phyloP scores from a whole-genome alignment of 2,888 invertebrate species.

The Coenonympha arcania region DNA sequence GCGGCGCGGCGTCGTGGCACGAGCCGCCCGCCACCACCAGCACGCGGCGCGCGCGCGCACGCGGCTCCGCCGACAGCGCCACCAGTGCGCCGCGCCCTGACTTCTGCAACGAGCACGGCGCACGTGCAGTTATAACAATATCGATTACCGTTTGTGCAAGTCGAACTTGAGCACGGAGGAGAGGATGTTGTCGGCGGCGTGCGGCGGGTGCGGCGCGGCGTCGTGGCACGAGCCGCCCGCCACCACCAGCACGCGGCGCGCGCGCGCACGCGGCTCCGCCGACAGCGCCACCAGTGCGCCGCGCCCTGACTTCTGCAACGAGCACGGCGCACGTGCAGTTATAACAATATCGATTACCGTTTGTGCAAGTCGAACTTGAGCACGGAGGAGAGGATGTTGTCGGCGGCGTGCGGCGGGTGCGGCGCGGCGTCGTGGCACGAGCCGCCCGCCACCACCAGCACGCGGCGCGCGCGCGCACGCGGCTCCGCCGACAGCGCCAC shows the following conservation, averaged over 20 bases:
- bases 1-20: too few relatives aligned
- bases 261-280: conserved; percentile 86
- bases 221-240: conserved; percentile 92
- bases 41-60: too few relatives aligned
- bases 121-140: not conserved
- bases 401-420: conserved; percentile 86
- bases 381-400: conserved; percentile 87
- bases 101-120: too few relatives aligned
- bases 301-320: conserved; percentile 76
- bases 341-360: conserved; percentile 52
- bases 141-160: too few relatives aligned
- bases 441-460: conserved; percentile 91
- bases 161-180: too few relatives aligned
- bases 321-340: too few relatives aligned
- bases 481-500: conserved; percentile 85
- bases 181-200: too few relatives aligned
- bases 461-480: conserved; percentile 87
- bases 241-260: conserved; percentile 89
- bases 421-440: conserved; percentile 82
- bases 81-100: too few relatives aligned
- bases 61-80: too few relatives aligned
- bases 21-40: too few relatives aligned
- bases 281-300: conserved; percentile 84
- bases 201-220: too few relatives aligned
- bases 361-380: conserved; percentile 87